Conservation (phyloP, 2,888 invertebrate genomes). For the Caenorhabditis doughertyi region DNA sequence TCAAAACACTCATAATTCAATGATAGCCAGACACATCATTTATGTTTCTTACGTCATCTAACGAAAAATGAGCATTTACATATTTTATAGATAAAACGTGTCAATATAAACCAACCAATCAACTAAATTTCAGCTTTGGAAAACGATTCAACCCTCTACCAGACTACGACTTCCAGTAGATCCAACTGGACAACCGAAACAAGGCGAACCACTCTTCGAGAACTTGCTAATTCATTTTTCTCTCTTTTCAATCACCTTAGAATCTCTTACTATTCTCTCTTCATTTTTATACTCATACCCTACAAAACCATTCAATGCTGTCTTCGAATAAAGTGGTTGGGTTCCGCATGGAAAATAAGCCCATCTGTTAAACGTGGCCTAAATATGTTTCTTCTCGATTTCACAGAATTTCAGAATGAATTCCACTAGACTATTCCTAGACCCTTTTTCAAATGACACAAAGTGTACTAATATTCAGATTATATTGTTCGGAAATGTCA, state of each 20-base stretch:
- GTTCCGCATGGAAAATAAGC: slow-evolving; percentile 60
- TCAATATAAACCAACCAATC: neutral
- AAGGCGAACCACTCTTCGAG: slow-evolving; percentile 29
- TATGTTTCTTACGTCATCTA: neutral
- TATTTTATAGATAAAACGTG: no score
- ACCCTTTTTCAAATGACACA: neutral
- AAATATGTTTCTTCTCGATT: slow-evolving; percentile 5
- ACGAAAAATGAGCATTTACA: no score
- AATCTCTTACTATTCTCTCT: neutral
- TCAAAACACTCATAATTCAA: slow-evolving; percentile 43
- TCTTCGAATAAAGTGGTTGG: slow-evolving; percentile 65
- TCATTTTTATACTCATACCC: neutral
- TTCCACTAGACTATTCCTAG: neutral
- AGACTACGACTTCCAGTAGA: slow-evolving; percentile 65
- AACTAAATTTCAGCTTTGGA: slow-evolving; percentile 69
- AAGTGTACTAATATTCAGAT: neutral
- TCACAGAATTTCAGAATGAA: slow-evolving; percentile 3
- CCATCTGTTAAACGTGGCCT: slow-evolving; percentile 60
- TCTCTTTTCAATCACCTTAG: neutral
- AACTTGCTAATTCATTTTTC: neutral
- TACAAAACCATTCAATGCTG: slow-evolving; percentile 24
- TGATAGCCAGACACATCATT: neutral
- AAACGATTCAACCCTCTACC: slow-evolving; percentile 67
- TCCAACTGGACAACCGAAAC: neutral
- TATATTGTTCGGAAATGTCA: slow-evolving; percentile 20